These are phyloP conservation scores for Villa cingulata DNA, from an alignment of 2,888 invertebrate species.

Conservation along the genomic window DNA sequence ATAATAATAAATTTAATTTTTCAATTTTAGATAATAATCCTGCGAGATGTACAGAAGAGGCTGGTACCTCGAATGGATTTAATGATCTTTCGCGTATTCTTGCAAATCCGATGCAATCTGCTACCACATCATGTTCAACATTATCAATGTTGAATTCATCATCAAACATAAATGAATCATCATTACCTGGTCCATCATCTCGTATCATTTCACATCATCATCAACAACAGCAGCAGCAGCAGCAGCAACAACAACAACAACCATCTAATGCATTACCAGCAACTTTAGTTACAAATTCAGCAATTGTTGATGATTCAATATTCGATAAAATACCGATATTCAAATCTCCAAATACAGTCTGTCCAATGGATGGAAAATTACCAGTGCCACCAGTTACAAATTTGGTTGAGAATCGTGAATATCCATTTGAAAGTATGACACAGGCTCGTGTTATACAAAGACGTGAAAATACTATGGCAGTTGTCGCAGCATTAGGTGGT, in stretches of 20 bases:
- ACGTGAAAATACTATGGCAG: constrained; percentile 47
- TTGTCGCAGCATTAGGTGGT: constrained; percentile 16
- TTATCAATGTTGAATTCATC: neutral
- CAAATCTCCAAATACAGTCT: constrained; percentile 77
- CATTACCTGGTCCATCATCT: constrained; percentile 1
- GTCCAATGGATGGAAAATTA: constrained; percentile 66
- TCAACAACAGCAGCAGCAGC: too few relatives aligned
- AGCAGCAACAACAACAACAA: too few relatives aligned
- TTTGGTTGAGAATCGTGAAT: constrained; percentile 41
- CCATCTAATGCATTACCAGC: constrained; percentile 17
- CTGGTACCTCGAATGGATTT: constrained; percentile 22
- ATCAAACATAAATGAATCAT: neutral
- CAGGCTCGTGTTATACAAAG: constrained; percentile 75
- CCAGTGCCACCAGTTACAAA: constrained; percentile 41
- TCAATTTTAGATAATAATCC: constrained; percentile 22
- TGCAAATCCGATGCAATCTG: constrained; percentile 13
- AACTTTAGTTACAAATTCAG: constrained; percentile 5
- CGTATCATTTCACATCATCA: constrained; percentile 1
- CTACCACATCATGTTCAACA: constrained; percentile 10
- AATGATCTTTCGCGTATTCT: constrained; percentile 22
- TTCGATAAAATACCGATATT: constrained; percentile 32
- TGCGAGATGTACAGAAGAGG: constrained; percentile 23
- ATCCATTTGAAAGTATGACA: constrained; percentile 85
- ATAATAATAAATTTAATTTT: too few relatives aligned
- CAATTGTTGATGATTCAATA: constrained; percentile 11